Evolutionary conservation across 2,888 invertebrate genomes (phyloP), one percentile per base, ranked within the genome.

Genomic region (Portevinia maculata): DNA sequence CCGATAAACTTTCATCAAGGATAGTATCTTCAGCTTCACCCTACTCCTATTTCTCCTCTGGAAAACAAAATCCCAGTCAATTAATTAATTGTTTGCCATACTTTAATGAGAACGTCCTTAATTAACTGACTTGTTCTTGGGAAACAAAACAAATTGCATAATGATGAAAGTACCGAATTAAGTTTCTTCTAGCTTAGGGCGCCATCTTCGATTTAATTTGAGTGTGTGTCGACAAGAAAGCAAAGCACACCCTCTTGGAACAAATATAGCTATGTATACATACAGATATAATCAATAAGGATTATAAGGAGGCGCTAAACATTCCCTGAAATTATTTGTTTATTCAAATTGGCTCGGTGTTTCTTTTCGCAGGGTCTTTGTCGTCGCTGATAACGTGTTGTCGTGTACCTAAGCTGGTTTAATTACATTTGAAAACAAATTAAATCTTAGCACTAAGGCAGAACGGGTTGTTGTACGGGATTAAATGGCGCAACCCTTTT

Each of bases 51-150:
- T 37, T 3, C 39, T 6, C 15, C 13, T 15, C 15, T n/a, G 7
- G 19, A 15, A 62, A 70, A 64, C 30, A 57, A 64, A 79, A 34
- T 65, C 53, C 32, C 55, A 48, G 59, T 62, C 83, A 85, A 86
- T 86, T 85, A 86, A 86, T 86, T 86, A 85, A 85, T 85, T 85
- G 85, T 55, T 65, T 84, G 83, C 24, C 24, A 24, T 24, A 84
- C 39, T 7, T 84, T 79, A 84, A 85, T 69, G 71, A 70, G 69
- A 84, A 55, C 75, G 74, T 85, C 76, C 30, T 84, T 86, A 85
- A 86, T 86, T 86, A 84, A 85, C 71, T 84, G 70, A 71, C 81
- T 85, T 83, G 62, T 75, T 81, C 34, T 67, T 39, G 55, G 37
- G 19, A 46, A 83, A 71, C 70, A 60, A 57, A 48, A 41, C 39